phyloP scores from a whole-genome alignment of 2,113 vertebrate species.

The Sinocyclocheilus maitianheensis region DNA sequence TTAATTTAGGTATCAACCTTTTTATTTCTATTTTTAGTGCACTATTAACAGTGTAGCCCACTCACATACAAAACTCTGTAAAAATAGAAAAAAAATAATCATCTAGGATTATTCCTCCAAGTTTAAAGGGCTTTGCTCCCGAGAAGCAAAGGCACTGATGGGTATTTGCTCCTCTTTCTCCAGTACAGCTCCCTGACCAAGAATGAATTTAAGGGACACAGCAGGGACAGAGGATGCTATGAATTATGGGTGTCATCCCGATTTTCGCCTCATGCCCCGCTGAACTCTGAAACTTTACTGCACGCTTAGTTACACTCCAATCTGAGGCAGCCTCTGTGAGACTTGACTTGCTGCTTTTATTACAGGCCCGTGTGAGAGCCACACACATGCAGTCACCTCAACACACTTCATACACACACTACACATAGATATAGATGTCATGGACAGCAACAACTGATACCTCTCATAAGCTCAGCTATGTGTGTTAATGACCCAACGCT shows the following conservation, averaged over 20 bases:
- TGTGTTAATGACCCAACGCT: constrained; percentile 75
- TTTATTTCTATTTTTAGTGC: no score
- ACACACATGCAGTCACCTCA: constrained; percentile 14
- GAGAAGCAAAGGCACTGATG: constrained; percentile 8
- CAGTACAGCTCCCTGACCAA: constrained; percentile 42
- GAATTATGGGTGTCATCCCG: constrained; percentile 59
- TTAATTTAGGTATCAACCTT: no score
- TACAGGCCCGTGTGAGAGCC: constrained; percentile 51
- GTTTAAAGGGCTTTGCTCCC: constrained; percentile 22
- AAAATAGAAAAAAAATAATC: neutral
- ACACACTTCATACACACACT: neutral
- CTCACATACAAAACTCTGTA: neutral
- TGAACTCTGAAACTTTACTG: constrained; percentile 61
- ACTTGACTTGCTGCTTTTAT: constrained; percentile 37
- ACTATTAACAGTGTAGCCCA: no score
- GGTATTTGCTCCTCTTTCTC: neutral
- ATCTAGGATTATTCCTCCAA: constrained; percentile 37
- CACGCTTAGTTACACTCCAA: constrained; percentile 63
- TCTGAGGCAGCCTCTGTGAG: constrained; percentile 46
- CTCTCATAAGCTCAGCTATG: constrained; percentile 58
- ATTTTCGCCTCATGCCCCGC: constrained; percentile 50
- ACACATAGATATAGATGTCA: constrained; percentile 16
- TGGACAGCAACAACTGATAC: neutral
- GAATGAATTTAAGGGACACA: constrained; percentile 49
- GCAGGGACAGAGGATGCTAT: constrained; percentile 54